phyloP scores from a whole-genome alignment of 2,888 invertebrate genomes.

The Nomada goodeniana region DNA sequence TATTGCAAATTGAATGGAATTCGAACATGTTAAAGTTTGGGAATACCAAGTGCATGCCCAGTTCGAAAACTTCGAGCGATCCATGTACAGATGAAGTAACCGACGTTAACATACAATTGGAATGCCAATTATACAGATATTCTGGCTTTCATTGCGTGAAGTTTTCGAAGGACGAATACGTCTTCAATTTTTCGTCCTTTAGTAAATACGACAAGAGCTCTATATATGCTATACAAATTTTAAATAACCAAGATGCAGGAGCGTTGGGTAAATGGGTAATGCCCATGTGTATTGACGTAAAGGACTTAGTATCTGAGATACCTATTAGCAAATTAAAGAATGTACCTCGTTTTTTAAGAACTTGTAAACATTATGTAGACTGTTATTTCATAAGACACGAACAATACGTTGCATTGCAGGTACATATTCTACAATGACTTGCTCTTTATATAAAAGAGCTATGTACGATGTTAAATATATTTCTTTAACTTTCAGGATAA shows the following conservation, averaged over 20 bases:
- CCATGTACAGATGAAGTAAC: neutral
- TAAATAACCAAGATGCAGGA: constrained; percentile 31
- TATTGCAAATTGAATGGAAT: constrained; percentile 43
- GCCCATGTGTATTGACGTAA: constrained; percentile 70
- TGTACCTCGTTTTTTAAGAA: constrained; percentile 62
- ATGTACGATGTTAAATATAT: constrained; percentile 2
- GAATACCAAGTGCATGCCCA: constrained; percentile 13
- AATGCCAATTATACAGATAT: constrained; percentile 61
- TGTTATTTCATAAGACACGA: constrained; percentile 63
- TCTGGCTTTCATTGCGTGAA: constrained; percentile 70
- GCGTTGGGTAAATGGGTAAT: constrained; percentile 72
- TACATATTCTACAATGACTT: constrained; percentile 19
- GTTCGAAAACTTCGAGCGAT: accelerated
- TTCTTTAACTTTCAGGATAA: constrained; percentile 57
- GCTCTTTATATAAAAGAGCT: no score
- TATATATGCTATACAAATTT: constrained; percentile 65
- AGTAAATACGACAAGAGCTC: constrained; percentile 19
- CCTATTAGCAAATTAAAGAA: constrained; percentile 49
- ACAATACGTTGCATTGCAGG: constrained; percentile 67
- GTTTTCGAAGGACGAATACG: constrained; percentile 35
- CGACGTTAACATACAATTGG: constrained; percentile 34
- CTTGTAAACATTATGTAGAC: constrained; percentile 67
- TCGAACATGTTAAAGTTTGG: constrained; percentile 47
- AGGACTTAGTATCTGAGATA: constrained; percentile 56
- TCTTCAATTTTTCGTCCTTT: constrained; percentile 66